Conservation (phyloP, 2,888 invertebrate species). For the Drosophila pullipes region DNA sequence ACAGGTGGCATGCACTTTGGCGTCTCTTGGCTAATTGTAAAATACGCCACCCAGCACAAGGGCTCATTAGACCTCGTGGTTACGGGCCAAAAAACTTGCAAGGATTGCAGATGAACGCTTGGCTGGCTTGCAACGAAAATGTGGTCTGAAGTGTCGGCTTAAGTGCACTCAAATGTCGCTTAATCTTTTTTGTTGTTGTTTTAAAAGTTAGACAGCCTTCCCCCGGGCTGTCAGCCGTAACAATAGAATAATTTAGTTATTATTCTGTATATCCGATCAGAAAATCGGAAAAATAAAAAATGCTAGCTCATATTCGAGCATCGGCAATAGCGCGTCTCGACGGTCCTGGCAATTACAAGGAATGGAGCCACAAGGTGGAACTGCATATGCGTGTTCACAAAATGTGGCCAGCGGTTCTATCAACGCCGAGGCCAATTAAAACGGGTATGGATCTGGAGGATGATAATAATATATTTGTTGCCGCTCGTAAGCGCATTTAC, state of each 20-base stretch:
- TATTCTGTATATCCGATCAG: not conserved
- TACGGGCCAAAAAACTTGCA: slow-evolving; percentile 67
- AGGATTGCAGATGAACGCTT: slow-evolving; percentile 51
- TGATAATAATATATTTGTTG: slow-evolving; percentile 14
- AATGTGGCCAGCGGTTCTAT: slow-evolving; percentile 29
- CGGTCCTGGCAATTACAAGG: slow-evolving; percentile 36
- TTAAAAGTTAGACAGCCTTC: not conserved
- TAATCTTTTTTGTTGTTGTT: slow-evolving; percentile 24
- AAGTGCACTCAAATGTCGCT: slow-evolving; percentile 51
- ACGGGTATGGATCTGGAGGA: not conserved
- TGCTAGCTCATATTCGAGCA: slow-evolving; percentile 28
- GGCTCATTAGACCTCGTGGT: slow-evolving; percentile 73
- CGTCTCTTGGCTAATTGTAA: slow-evolving; percentile 77
- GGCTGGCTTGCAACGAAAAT: slow-evolving; percentile 34
- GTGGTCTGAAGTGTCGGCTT: slow-evolving; percentile 35
- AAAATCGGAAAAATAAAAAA: not conserved
- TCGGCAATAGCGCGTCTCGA: slow-evolving; percentile 14
- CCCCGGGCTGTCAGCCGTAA: slow-evolving; percentile 14
- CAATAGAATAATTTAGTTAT: slow-evolving; percentile 5
- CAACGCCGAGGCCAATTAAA: slow-evolving; percentile 26
- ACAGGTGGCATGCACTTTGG: slow-evolving; percentile 70
- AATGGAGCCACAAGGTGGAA: slow-evolving; percentile 49
- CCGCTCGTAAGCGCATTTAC: slow-evolving; percentile 21
- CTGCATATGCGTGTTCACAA: slow-evolving; percentile 26
- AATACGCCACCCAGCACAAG: slow-evolving; percentile 54